Conservation (phyloP, 2,113 vertebrate species). For the Machaerirhynchus nigripectus region DNA sequence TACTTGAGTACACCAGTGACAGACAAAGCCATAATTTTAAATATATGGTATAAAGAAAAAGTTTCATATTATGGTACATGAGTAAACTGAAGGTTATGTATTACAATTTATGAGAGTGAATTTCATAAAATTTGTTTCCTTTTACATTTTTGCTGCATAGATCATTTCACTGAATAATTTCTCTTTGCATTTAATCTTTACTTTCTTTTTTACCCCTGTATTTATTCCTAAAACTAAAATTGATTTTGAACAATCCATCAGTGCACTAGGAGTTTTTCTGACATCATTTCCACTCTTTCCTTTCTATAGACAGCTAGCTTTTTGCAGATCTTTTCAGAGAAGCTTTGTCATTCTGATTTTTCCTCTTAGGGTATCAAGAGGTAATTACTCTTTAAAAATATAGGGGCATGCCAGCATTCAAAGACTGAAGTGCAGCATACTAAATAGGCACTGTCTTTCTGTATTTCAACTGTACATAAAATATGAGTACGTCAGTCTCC, state of each 20-base stretch:
- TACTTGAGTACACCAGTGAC: not conserved
- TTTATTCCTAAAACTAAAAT: conserved; percentile 39
- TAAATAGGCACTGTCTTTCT: not conserved
- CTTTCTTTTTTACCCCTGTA: not conserved
- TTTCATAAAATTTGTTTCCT: not conserved
- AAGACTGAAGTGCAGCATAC: not conserved
- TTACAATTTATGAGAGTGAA: not conserved
- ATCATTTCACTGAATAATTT: not conserved
- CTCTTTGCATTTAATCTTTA: conserved; percentile 10
- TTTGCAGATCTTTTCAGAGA: not conserved
- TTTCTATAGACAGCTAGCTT: not conserved
- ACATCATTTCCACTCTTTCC: not conserved
- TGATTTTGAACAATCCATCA: conserved; percentile 17
- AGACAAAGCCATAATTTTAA: not conserved
- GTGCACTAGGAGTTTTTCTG: not conserved
- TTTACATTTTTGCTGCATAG: not conserved
- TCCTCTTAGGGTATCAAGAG: not conserved
- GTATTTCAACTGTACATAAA: not conserved
- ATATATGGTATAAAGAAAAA: not conserved
- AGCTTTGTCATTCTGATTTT: not conserved
- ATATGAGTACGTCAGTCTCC: not conserved
- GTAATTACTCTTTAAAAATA: conserved; percentile 1
- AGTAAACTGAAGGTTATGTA: not conserved
- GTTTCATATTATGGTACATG: not conserved
- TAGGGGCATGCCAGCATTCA: not conserved